These are phyloP conservation scores for Notolabrus celidotus DNA, from an alignment of 2,797 vertebrate genomes.

Conservation along the genomic window DNA sequence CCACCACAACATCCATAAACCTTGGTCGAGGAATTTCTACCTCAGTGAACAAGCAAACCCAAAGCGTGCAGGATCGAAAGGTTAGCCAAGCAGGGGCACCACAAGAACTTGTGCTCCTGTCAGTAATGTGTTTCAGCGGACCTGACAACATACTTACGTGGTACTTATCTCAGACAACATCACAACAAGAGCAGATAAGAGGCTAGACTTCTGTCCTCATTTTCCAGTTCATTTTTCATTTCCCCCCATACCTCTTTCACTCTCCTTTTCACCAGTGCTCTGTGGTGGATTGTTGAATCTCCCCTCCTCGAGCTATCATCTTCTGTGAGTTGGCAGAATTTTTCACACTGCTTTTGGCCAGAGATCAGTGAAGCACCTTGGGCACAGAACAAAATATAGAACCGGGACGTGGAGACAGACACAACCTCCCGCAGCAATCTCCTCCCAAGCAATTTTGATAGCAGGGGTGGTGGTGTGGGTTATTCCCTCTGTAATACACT, in stretches of 20 bases:
- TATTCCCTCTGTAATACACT: conserved; percentile 79
- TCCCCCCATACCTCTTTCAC: conserved; percentile 22
- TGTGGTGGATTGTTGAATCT: conserved; percentile 72
- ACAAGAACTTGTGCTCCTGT: conserved; percentile 41
- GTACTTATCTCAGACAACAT: conserved; percentile 72
- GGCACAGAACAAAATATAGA: conserved; percentile 80
- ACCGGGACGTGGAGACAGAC: conserved; percentile 71
- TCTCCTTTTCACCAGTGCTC: conserved; percentile 48
- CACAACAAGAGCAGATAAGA: conserved; percentile 69
- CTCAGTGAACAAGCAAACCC: conserved; percentile 45
- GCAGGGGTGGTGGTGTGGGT: conserved; percentile 68
- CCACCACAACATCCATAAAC: conserved; percentile 48
- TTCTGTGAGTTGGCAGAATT: conserved; percentile 78
- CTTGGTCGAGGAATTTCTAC: conserved; percentile 50
- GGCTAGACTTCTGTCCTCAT: conserved; percentile 71
- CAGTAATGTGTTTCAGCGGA: conserved; percentile 63
- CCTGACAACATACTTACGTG: conserved; percentile 69
- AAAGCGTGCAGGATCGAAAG: conserved; percentile 53
- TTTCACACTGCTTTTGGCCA: conserved; percentile 79
- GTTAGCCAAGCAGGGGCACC: conserved; percentile 37
- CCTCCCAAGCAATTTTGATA: conserved; percentile 83
- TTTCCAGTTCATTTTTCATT: conserved; percentile 75
- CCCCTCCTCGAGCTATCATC: conserved; percentile 74
- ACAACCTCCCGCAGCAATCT: conserved; percentile 78
- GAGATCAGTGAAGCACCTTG: conserved; percentile 81